Evolutionary conservation across 2,888 invertebrate genomes (phyloP).

Genomic region (Epinotia bilunana): DNA sequence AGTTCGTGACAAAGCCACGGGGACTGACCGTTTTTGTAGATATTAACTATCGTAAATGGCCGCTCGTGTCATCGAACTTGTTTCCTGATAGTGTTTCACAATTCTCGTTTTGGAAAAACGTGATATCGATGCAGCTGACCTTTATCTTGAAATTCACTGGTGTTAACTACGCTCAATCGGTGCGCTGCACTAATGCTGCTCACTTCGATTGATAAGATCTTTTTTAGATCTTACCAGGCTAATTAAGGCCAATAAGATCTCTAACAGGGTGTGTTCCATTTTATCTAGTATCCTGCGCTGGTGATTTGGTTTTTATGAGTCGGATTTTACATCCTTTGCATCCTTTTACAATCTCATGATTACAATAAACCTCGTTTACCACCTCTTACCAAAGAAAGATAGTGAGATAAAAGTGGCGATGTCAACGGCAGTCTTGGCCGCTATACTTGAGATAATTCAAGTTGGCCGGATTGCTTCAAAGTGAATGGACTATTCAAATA

Average conservation of each 20-base stretch:
- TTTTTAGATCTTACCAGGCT: conserved; percentile 38
- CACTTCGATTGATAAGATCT: conserved; percentile 48
- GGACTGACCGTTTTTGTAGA: conserved; percentile 63
- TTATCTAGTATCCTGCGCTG: background rate
- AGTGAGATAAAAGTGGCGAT: no score
- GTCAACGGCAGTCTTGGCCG: no score
- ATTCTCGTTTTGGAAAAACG: conserved; percentile 21
- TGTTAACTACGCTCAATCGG: conserved; percentile 36
- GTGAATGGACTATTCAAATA: no score
- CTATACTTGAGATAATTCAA: no score
- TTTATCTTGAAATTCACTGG: conserved; percentile 18
- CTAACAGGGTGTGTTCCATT: background rate
- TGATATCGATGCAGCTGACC: conserved; percentile 28
- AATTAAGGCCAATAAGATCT: conserved; percentile 12
- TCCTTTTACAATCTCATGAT: no score
- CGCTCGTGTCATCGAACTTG: conserved; percentile 59
- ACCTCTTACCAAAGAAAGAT: no score
- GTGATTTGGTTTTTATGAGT: no score
- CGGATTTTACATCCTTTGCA: no score
- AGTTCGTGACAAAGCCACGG: conserved; percentile 75
- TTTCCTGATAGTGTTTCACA: conserved; percentile 48
- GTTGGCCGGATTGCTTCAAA: no score
- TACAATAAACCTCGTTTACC: no score
- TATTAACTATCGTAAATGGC: conserved; percentile 60
- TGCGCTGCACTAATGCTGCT: conserved; percentile 45